phyloP scores from a whole-genome alignment of 1,140 invertebrate genomes.

The Brachionus calyciflorus region DNA sequence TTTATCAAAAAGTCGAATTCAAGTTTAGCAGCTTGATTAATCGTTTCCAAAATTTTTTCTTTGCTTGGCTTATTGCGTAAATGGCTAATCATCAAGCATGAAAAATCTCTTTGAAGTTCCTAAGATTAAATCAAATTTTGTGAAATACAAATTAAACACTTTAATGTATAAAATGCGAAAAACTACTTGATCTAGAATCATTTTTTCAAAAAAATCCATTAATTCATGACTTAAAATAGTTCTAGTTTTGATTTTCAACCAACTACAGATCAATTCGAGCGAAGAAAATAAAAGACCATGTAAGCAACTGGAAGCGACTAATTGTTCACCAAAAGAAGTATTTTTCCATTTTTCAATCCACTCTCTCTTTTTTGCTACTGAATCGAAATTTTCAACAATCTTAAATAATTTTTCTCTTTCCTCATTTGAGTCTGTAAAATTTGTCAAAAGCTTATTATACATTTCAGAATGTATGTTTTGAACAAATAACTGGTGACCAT shows the following conservation, averaged over 20 bases:
- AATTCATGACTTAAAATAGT: background rate
- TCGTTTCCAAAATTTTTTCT: conserved; percentile 31
- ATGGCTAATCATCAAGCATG: conserved; percentile 34
- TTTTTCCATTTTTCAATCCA: conserved; percentile 37
- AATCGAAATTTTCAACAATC: conserved; percentile 38
- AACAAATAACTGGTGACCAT: conserved; percentile 45
- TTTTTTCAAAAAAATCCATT: conserved; percentile 28
- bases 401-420: conserved; percentile 41
- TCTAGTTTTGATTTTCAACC: background rate
- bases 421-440: background rate
- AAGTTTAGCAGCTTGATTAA: conserved; percentile 35
- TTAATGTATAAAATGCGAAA: too few relatives aligned
- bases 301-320: conserved; percentile 27
- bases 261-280: background rate
- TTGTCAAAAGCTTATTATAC: conserved; percentile 34
- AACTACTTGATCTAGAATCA: conserved; percentile 35
- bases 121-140: background rate
- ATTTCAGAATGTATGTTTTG: conserved; percentile 46
- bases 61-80: conserved; percentile 27
- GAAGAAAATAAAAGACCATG: conserved; percentile 38
- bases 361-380: conserved; percentile 3
- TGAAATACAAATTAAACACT: background rate
- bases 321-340: conserved; percentile 6
- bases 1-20: conserved; percentile 44
- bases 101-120: conserved; percentile 32